Conservation (phyloP, 2,113 vertebrate species). For the Nannobrachium achirus region DNA sequence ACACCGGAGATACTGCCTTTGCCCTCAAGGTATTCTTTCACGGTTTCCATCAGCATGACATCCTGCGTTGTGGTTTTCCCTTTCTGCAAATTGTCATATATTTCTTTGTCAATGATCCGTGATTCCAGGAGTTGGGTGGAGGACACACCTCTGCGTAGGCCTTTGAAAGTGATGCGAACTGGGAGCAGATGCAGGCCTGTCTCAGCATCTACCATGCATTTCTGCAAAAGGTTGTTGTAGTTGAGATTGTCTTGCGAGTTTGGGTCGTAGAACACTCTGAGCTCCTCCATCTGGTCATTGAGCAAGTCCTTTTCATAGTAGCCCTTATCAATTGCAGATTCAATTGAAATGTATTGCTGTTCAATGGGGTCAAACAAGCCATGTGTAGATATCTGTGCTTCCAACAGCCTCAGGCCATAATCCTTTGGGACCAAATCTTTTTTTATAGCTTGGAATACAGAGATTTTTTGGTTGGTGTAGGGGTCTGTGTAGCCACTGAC, state of each 20-base stretch:
- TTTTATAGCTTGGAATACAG: conserved; percentile 94
- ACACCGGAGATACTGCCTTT: conserved; percentile 77
- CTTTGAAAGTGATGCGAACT: conserved; percentile 81
- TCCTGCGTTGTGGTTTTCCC: conserved; percentile 84
- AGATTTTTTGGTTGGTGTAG: conserved; percentile 87
- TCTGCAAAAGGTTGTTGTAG: conserved; percentile 86
- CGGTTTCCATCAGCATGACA: conserved; percentile 80
- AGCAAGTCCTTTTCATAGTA: conserved; percentile 90
- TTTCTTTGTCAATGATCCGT: conserved; percentile 81
- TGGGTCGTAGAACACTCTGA: conserved; percentile 90
- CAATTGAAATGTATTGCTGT: conserved; percentile 83
- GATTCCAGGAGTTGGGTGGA: conserved; percentile 79
- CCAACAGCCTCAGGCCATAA: conserved; percentile 87
- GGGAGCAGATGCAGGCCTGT: conserved; percentile 87
- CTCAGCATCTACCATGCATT: conserved; percentile 83
- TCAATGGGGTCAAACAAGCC: conserved; percentile 89
- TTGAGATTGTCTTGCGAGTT: conserved; percentile 88
- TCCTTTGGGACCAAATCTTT: conserved; percentile 91
- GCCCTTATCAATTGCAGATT: conserved; percentile 87
- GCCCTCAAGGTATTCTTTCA: conserved; percentile 86
- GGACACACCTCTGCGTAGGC: conserved; percentile 80
- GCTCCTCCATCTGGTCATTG: conserved; percentile 82
- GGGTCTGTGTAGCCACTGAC: conserved; percentile 88
- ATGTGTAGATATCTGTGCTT: conserved; percentile 88
- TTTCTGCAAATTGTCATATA: conserved; percentile 78